Base-by-base conservation (phyloP, 2,113 vertebrate species). In the Paradisaea rubra region DNA sequence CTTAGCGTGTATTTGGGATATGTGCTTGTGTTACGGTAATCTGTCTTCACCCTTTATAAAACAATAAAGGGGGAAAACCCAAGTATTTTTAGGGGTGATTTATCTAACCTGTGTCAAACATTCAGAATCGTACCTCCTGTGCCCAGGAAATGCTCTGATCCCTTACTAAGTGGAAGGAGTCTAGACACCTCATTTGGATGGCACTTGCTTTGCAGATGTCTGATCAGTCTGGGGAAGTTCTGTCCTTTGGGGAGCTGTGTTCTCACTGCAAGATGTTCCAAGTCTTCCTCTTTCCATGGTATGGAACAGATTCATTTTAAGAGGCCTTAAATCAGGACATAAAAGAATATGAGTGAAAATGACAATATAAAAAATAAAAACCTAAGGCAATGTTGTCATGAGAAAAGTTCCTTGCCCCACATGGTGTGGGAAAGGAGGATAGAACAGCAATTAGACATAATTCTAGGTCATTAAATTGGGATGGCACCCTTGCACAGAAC, bases 391-490 rank as follows among this genome's bases (percentile, higher is more conserved):
- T 44, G n/a, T 52, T 77, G 49, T 28, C 15, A 27, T 95, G 91
- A 91, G 89, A 93, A 88, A 86, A 89, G 59, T 64, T 90, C 64
- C 18, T 86, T 94, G 74, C 79, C 91, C 49, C 80, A 64, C 86
- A 94, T 27, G 64, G 44, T 94, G 87, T 95, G 93, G 96, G 90
- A 95, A 95, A 93, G 57, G 53, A 82, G 61, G 89, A 65, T 54
- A 89, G 79, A 91, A 74, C 23, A 74, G 50, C 79, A 89, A 86
- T 94, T 95, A 95, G 83, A 60, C 45, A 84, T 93, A 97, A 97
- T 97, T 95, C 88, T 93, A 93, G 92, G 91, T 95, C 66, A 92
- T 91, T 95, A 76, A 89, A 45, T 65, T 1, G 10, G 49, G 60
- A 92, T 95, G 96, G 86, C 86, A 95, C 72, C 91, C 93, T 53